Evolutionary conservation across 2,888 invertebrate species (phyloP), one percentile per base, ranked within the genome.

Genomic region (Ditula angustiorana): DNA sequence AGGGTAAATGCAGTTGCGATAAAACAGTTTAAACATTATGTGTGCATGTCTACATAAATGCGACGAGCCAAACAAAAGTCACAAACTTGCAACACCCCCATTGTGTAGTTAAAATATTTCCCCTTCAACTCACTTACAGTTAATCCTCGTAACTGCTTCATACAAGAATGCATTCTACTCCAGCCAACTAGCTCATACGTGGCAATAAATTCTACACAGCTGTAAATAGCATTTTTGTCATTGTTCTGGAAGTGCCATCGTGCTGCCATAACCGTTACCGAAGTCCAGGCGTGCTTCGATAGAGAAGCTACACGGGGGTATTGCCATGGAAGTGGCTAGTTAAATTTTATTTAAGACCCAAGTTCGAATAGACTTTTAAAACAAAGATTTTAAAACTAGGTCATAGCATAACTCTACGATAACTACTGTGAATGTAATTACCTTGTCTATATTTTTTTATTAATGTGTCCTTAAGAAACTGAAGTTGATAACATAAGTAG

Each of bases 181-280:
- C n/a, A n/a, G n/a, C 46, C 46, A 33, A 52, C 30, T 33, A 35
- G 55, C 56, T 49, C 47, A 23, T 30, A 23, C 21, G 19, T 16
- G 49, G 41, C 33, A 44, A 63, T 63, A 63, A 63, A 63, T 63
- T 63, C 13, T 23, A 49, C 24, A 30, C 33, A 16, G 52, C 44
- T 58, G 44, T 52, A 63, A 63, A 58, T 63, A 63, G 62, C 62
- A 63, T 58, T 63, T 63, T 63, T 58, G 57, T 58, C 58, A 63
- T 63, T 63, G 63, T 52, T 23, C 63, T 63, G 13, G 57, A 58
- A 58, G 63, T 63, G 63, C 50, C 30, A 11, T 30, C 19, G 33
- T 13, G 62, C 61, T 33, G 61, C 56, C 16, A 63, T 63, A 63
- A 63, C 58, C 63, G 58, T 63, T 58, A 63, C 63, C 44, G 58